These are phyloP conservation scores for Fragum fragum DNA, from an alignment of 2,888 invertebrate genomes.

Conservation along the genomic window DNA sequence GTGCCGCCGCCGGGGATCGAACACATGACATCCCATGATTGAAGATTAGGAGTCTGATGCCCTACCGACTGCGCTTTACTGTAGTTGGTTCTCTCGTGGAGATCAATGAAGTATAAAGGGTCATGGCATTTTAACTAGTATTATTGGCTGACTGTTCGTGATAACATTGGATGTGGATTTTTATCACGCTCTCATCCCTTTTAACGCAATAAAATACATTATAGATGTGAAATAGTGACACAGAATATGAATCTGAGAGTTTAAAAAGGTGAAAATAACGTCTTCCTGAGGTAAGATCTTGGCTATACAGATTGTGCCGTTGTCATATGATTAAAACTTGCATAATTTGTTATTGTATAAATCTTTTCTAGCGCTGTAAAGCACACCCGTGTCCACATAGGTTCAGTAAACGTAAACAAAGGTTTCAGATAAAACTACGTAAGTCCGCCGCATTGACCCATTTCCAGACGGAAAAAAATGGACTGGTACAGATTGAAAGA, in stretches of 20 bases:
- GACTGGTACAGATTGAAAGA: too few relatives aligned
- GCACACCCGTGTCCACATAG: too few relatives aligned
- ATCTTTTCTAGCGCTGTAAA: too few relatives aligned
- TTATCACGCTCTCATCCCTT: neutral
- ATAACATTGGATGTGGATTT: neutral
- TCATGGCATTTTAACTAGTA: neutral
- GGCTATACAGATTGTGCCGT: too few relatives aligned
- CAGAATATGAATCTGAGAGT: neutral
- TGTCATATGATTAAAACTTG: too few relatives aligned
- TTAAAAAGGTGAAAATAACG: too few relatives aligned
- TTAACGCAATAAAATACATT: conserved; percentile 2
- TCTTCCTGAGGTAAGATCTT: neutral
- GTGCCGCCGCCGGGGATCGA: too few relatives aligned
- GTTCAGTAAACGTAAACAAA: neutral
- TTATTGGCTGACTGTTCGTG: neutral
- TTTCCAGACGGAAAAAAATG: neutral
- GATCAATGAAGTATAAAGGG: neutral
- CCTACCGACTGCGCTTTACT: too few relatives aligned
- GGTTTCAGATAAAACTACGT: neutral
- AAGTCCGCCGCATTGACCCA: neutral
- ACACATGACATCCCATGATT: too few relatives aligned
- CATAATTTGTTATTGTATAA: too few relatives aligned
- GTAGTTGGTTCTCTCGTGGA: too few relatives aligned
- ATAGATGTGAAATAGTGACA: neutral
- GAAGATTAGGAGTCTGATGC: too few relatives aligned